Conservation (phyloP, 1,140 invertebrate species). For the Calosoma granatense region DNA sequence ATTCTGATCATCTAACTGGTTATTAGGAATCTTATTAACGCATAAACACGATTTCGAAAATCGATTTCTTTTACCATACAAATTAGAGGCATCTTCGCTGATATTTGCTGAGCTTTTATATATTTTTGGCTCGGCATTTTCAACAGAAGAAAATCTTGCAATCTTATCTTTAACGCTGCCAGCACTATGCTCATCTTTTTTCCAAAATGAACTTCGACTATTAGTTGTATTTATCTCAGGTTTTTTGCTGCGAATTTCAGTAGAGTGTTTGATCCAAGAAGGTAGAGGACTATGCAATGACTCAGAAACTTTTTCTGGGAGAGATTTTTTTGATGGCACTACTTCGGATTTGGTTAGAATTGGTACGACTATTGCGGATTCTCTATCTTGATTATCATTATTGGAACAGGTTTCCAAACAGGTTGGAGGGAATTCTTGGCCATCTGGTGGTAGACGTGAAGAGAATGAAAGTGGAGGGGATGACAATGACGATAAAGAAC, state of each 20-base stretch:
- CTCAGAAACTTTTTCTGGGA: neutral
- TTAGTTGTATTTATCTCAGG: conserved; percentile 17
- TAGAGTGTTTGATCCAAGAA: neutral
- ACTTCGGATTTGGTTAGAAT: neutral
- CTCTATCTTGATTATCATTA: neutral
- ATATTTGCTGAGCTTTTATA: conserved; percentile 46
- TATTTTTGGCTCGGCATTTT: conserved; percentile 22
- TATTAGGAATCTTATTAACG: neutral
- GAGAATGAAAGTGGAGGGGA: conserved; percentile 32
- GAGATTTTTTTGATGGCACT: neutral
- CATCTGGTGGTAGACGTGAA: conserved; percentile 73
- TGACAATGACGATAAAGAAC: neutral
- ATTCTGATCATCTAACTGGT: neutral
- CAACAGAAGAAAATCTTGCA: conserved; percentile 62
- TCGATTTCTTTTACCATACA: neutral
- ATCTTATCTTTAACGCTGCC: conserved; percentile 77
- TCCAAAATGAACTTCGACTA: conserved; percentile 30
- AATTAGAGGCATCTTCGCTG: conserved; percentile 25
- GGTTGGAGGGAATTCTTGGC: conserved; percentile 74
- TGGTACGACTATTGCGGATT: neutral
- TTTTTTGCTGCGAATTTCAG: conserved; percentile 12
- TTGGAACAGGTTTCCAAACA: conserved; percentile 47
- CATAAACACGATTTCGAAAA: neutral
- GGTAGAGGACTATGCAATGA: neutral
- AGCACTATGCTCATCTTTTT: conserved; percentile 64